A percentile compares a stretch with the other conserved stretches of the same genome.
Conservation (phyloP, 2,797 vertebrate genomes). For the Chelmon rostratus region DNA sequence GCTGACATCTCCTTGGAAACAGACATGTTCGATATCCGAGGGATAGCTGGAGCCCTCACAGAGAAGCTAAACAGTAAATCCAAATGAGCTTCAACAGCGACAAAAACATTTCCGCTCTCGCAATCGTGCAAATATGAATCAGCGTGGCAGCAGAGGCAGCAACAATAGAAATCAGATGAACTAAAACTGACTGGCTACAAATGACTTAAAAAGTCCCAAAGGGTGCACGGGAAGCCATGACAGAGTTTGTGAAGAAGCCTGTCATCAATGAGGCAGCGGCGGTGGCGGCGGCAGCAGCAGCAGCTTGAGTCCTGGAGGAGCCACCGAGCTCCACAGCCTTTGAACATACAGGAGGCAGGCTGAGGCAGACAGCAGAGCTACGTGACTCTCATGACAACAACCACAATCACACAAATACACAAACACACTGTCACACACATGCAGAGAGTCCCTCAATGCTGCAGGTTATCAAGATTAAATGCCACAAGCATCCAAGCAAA, state of each 20-base stretch:
- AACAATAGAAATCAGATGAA: conserved; percentile 61
- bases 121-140: conserved; percentile 46
- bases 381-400: conserved; percentile 79
- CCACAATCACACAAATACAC: conserved; percentile 53
- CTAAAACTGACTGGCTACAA: conserved; percentile 69
- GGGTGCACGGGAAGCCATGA: conserved; percentile 38
- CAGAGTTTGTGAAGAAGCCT: conserved; percentile 65
- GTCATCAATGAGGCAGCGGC: conserved; percentile 49
- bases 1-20: conserved; percentile 62
- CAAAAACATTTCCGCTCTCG: conserved; percentile 6
- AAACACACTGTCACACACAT: conserved; percentile 43
- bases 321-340: conserved; percentile 67
- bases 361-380: conserved; percentile 72
- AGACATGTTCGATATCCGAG: conserved; percentile 13
- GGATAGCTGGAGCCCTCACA: conserved; percentile 1
- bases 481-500: conserved; percentile 39
- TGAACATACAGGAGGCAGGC: conserved; percentile 76
- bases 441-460: conserved; percentile 48
- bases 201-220: conserved; percentile 72
- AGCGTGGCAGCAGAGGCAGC: conserved; percentile 18
- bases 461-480: conserved; percentile 63
- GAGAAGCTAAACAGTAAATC: conserved; percentile 17
- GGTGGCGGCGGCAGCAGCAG: conserved; percentile 52
- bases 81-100: conserved; percentile 36
- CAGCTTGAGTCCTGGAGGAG: conserved; percentile 70